Evolutionary conservation across 2,797 vertebrate species (phyloP), one percentile per base, ranked within the genome.

Genomic region (Peromyscus melanophrys): DNA sequence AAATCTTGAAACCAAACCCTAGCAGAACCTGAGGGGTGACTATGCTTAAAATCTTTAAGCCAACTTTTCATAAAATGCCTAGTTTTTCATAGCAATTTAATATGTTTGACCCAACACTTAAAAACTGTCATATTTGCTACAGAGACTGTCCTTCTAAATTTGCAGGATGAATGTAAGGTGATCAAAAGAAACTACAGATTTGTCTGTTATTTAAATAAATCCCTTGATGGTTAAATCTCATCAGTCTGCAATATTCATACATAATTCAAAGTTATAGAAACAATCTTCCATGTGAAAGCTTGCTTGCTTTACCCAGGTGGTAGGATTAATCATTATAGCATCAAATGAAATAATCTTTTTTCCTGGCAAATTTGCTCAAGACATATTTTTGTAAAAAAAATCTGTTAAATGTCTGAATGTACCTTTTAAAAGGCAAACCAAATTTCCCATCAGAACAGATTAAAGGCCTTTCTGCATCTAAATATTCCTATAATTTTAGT

Each of bases 251-350:
- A 95, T 96, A 95, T 73, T 96, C 92, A 97, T 95, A 96, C 59
- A 94, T 97, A 97, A 95, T 95, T 97, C 96, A 97, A 96, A 93
- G 61, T 78, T 80, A 73, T 46, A 92, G 85, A 97, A 89, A 87
- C 90, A 92, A 73, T 96, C 94, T 97, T 65, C 78, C 94, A 37
- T 10, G 69, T 63, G 92, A 97, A 57, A 94, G 76, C 55, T 93
- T 40, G 46, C 96, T 87, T 93, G 91, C 89, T 63, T 96, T 92
- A 89, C 89, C 80, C 83, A 93, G 86, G 96, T 85, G 89, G 85
- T 90, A 96, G 86, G 96, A 97, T 97, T 96, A 96, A 97, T 96
- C 94, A 95, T 92, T 93, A 96, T 5, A 95, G 80, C 89, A 97
- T 95, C 95, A 96, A 89, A 98, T 96, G 73, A 96, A 97, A 96